Conservation (phyloP, 1,140 invertebrate genomes). For the Leptinotarsa defecta region DNA sequence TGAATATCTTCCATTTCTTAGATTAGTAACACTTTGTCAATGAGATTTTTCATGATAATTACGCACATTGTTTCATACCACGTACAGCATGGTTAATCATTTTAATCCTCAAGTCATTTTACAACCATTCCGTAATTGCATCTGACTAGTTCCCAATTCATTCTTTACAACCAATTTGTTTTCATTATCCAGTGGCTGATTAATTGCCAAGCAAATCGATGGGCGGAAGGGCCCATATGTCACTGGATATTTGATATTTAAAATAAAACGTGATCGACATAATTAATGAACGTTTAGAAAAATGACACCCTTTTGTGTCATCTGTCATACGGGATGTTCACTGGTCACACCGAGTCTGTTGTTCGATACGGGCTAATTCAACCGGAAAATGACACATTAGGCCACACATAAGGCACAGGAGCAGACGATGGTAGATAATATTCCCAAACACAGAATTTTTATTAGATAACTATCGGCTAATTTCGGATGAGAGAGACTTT, state of each 20-base stretch:
- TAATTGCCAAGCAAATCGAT: neutral
- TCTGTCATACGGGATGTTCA: conserved; percentile 15
- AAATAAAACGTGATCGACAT: neutral
- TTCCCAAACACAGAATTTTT: too few relatives aligned
- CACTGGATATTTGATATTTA: conserved; percentile 14
- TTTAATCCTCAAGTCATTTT: too few relatives aligned
- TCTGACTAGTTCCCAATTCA: too few relatives aligned
- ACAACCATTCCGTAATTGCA: too few relatives aligned
- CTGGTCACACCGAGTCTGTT: neutral
- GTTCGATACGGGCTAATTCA: conserved; percentile 6
- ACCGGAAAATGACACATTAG: conserved; percentile 4
- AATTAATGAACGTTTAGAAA: conserved; percentile 17
- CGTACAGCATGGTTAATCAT: too few relatives aligned
- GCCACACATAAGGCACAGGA: neutral
- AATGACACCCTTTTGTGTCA: conserved; percentile 18
- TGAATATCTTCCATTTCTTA: too few relatives aligned
- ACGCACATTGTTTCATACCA: too few relatives aligned
- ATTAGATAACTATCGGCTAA: too few relatives aligned
- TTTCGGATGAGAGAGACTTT: too few relatives aligned
- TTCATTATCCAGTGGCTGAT: neutral
- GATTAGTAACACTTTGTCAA: too few relatives aligned
- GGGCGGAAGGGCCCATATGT: conserved; percentile 1
- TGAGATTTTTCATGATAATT: too few relatives aligned
- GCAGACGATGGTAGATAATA: too few relatives aligned
- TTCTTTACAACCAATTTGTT: neutral